Evolutionary conservation across 2,113 vertebrate species (phyloP).

Genomic region (Pseudorasbora parva): DNA sequence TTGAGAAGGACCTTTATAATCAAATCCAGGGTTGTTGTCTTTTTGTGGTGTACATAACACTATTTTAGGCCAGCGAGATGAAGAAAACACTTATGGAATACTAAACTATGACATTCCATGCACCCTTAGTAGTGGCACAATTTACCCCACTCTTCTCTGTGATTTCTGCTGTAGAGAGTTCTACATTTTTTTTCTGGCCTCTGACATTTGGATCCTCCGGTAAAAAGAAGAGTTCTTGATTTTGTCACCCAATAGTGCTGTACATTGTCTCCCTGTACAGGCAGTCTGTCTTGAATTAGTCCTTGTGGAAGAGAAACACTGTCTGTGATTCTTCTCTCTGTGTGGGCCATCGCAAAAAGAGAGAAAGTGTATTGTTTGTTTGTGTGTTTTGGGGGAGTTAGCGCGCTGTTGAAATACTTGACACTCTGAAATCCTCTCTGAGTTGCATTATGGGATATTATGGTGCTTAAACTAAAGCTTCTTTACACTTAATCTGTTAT

Average conservation of each 20-base stretch:
- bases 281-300: slow-evolving; percentile 59
- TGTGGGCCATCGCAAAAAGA: slow-evolving; percentile 11
- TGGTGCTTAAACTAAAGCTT: slow-evolving; percentile 30
- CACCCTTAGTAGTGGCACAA: background rate
- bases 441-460: slow-evolving; percentile 40
- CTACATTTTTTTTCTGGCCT: background rate
- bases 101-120: background rate
- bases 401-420: slow-evolving; percentile 18
- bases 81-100: background rate
- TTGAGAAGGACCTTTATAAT: too few relatives aligned
- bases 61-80: background rate
- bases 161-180: background rate
- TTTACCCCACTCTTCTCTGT: background rate
- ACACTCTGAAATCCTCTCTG: slow-evolving; percentile 38
- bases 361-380: slow-evolving; percentile 12
- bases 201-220: background rate
- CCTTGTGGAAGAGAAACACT: slow-evolving; percentile 60
- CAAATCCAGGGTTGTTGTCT: too few relatives aligned
- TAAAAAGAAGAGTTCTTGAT: slow-evolving; percentile 14
- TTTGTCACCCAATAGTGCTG: slow-evolving; percentile 13
- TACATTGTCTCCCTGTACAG: slow-evolving; percentile 50
- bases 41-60: too few relatives aligned
- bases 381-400: slow-evolving; percentile 32
- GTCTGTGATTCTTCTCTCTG: slow-evolving; percentile 49
- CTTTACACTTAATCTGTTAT: slow-evolving; percentile 25